Evolutionary conservation across 2,113 vertebrate species (phyloP), one percentile per base, ranked within the genome.

Genomic region (Rafetus swinhoei): DNA sequence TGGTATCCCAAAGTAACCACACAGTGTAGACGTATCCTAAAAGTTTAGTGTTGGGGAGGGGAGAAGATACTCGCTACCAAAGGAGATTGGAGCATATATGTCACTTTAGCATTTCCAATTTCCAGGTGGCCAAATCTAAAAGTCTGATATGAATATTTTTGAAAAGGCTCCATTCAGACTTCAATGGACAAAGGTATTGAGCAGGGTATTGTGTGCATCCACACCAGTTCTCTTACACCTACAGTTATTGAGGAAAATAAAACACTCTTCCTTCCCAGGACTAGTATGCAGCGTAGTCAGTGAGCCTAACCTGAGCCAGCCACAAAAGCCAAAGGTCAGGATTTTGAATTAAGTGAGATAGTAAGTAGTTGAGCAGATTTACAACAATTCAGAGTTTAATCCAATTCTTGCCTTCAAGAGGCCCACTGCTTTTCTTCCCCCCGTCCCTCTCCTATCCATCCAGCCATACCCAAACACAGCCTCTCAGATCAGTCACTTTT

Each of bases 311-410:
- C 45, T 81, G 65, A 84, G 1, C 53, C 69, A 86, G 83, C 53
- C 81, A n/a, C 74, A 50, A 79, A 91, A 53, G 24, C 13, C 82
- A 86, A 56, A 84, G 86, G 76, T 1, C 62, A 84, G 15, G 39
- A 45, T 85, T 50, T 72, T 13, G 24, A 79, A 91, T 18, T 9
- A 50, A 81, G 13, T 1, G 35, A 45, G 72, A 24, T 0, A 7
- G 22, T 77, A 87, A n/a, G 79, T 62, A 95, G 57, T 55, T 16
- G 85, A 88, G 80, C 60, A 16, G 29, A 19, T 96, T 83, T 56
- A 83, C 56, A 93, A 88, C 29, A 54, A 27, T 76, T 65, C 76
- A 56, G n/a, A 91, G 14, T 72, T 12, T 88, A 15, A 88, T 5
- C 56, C 52, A 8, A 3, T 55, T 83, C 16, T 84, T 27, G 45